Conservation (phyloP, 1,140 invertebrate genomes). For the Hestina assimilis region DNA sequence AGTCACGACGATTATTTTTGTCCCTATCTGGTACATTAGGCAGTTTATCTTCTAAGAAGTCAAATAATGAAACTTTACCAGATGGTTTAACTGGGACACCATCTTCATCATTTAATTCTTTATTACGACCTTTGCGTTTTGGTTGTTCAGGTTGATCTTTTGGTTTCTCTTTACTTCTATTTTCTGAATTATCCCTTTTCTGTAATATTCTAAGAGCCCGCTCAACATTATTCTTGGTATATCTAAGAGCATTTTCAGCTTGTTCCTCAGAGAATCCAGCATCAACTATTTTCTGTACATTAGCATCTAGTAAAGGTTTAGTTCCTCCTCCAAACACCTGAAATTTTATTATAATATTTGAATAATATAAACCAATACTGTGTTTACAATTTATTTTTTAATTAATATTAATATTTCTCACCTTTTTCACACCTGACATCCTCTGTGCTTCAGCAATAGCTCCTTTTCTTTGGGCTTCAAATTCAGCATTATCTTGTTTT, state of each 20-base stretch:
- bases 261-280: constrained; percentile 89
- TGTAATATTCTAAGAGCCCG: constrained; percentile 85
- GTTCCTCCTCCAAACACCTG: constrained; percentile 84
- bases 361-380: background rate
- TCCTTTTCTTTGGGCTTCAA: constrained; percentile 90
- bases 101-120: constrained; percentile 79
- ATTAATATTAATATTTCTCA: constrained; percentile 39
- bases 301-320: constrained; percentile 86
- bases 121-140: constrained; percentile 77
- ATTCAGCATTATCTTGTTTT: constrained; percentile 86
- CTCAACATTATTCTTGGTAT: constrained; percentile 86
- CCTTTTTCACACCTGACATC: constrained; percentile 87
- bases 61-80: constrained; percentile 91
- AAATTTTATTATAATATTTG: constrained; percentile 19
- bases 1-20: constrained; percentile 52
- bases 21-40: constrained; percentile 79
- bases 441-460: constrained; percentile 92
- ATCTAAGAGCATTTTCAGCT: constrained; percentile 85
- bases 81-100: constrained; percentile 85
- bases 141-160: constrained; percentile 63
- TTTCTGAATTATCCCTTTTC: constrained; percentile 76
- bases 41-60: constrained; percentile 91
- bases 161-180: constrained; percentile 66
- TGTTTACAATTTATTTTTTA: background rate
- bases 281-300: constrained; percentile 89